A percentile compares a stretch with the other conserved stretches of the same genome.
phyloP scores from a whole-genome alignment of 2,888 invertebrate genomes.

The Xestia rhomboidea region DNA sequence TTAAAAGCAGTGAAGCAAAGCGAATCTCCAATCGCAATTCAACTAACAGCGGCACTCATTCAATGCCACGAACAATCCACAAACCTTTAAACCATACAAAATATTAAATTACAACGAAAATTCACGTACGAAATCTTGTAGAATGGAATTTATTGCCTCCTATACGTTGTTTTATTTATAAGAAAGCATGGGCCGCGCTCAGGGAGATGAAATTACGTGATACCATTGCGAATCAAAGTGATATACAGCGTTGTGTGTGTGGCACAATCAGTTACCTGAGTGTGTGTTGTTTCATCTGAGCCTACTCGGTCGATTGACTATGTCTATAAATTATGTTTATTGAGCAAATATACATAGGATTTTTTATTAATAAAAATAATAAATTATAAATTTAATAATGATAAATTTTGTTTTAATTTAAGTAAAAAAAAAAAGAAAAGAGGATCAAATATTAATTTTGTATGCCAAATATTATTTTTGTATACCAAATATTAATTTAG shows the following conservation, averaged over 20 bases:
- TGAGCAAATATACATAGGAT: not conserved
- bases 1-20: slow-evolving; percentile 18
- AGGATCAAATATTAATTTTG: too few relatives aligned
- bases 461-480: too few relatives aligned
- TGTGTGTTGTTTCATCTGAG: slow-evolving; percentile 54
- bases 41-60: slow-evolving; percentile 73
- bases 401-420: too few relatives aligned
- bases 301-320: slow-evolving; percentile 44
- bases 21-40: slow-evolving; percentile 66
- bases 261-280: slow-evolving; percentile 70
- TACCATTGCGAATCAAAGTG: slow-evolving; percentile 90
- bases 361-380: too few relatives aligned
- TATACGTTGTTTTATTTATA: slow-evolving; percentile 90
- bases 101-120: slow-evolving; percentile 86
- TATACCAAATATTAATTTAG: too few relatives aligned
- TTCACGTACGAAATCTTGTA: slow-evolving; percentile 85
- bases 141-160: slow-evolving; percentile 88
- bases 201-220: slow-evolving; percentile 90
- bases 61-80: slow-evolving; percentile 79
- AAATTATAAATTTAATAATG: too few relatives aligned
- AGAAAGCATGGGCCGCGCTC: slow-evolving; percentile 85
- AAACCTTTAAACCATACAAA: slow-evolving; percentile 83
- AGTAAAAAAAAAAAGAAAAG: too few relatives aligned
- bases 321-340: not conserved
- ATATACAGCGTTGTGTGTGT: slow-evolving; percentile 81